Evolutionary conservation across 2,888 invertebrate species (phyloP), one percentile per base, ranked within the genome.

Genomic region (Thysanoteuthis rhombus): DNA sequence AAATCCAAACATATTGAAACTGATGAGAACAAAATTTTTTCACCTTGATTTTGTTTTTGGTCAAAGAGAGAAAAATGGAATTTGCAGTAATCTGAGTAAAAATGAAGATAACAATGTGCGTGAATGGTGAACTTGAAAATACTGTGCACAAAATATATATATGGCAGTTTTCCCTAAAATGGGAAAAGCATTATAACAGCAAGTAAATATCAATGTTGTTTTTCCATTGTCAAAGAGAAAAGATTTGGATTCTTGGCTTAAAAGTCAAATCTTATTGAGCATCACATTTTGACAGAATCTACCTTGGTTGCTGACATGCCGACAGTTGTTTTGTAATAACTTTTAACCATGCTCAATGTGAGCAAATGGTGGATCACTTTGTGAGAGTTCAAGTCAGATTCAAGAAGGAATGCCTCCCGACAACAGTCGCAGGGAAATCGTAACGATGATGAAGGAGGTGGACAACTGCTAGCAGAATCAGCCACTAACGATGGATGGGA

Each of bases 391-490:
- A 75, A n/a, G 75, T 75, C 75, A n/a, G 75, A 75, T 25, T 75
- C 75, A 36, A 75, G 75, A 16, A 75, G n/a, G n/a, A 75, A 75
- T 36, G n/a, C 75, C n/a, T 75, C 75, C 8, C 16, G n/a, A 75
- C 75, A 75, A 75, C n/a, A 75, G 36, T 75, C 75, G 36, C 75
- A 75, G 75, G 75, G 12, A 75, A 75, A 75, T 75, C 25, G n/a
- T 36, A 75, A 75, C 4, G 75, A 75, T 75, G 75, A 25, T 10
- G 75, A 75, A 75, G n/a, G 16, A 75, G n/a, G n/a, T 75, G 75
- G 75, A 75, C 75, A 75, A 75, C n/a, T n/a, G 75, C n/a, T 75
- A 75, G n/a, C 75, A 75, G 75, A 75, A 75, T 75, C 75, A n/a
- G n/a, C 75, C 16, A n/a, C 16, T 36, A 75, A 75, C 12, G 75